Evolutionary conservation across 53 echinoderm and acorn worm species (phyloP).

Genomic region (Stichopus horrens): DNA sequence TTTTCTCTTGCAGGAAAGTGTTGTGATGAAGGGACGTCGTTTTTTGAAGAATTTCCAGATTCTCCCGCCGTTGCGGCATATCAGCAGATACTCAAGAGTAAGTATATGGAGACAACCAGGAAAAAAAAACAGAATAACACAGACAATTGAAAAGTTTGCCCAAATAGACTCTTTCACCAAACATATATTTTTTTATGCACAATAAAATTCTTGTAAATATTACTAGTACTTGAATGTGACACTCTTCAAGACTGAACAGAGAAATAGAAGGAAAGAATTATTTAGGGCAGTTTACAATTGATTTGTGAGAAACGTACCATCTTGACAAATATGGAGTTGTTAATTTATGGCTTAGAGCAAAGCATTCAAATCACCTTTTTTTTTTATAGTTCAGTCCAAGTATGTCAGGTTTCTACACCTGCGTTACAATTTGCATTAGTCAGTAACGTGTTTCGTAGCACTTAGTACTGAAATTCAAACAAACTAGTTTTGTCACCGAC

Average conservation of each 20-base stretch:
- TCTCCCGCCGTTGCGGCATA: slow-evolving; percentile 85
- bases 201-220: slow-evolving; percentile 12
- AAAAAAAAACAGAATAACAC: neutral
- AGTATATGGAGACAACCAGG: slow-evolving; percentile 35
- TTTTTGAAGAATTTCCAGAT: slow-evolving; percentile 83
- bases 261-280: too few relatives aligned
- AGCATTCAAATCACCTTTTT: too few relatives aligned
- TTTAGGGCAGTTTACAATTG: too few relatives aligned
- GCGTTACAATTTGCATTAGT: too few relatives aligned
- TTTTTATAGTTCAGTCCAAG: too few relatives aligned
- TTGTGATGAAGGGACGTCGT: slow-evolving; percentile 95
- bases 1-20: slow-evolving; percentile 68
- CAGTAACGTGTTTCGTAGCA: too few relatives aligned
- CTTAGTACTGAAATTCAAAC: too few relatives aligned
- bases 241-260: neutral
- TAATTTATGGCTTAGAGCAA: too few relatives aligned
- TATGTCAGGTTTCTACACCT: too few relatives aligned
- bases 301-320: too few relatives aligned
- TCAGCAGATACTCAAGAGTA: slow-evolving; percentile 73
- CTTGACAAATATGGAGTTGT: too few relatives aligned
- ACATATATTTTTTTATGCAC: slow-evolving; percentile 13
- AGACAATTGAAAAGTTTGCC: neutral
- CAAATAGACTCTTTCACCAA: slow-evolving; percentile 31
- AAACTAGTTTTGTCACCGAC: too few relatives aligned
- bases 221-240: slow-evolving; percentile 21